Percentiles rank a stretch among this genome's conserved stretches.
These are phyloP conservation scores for Phytoseiulus persimilis DNA, from an alignment of 2,888 invertebrate genomes.

Conservation along the genomic window DNA sequence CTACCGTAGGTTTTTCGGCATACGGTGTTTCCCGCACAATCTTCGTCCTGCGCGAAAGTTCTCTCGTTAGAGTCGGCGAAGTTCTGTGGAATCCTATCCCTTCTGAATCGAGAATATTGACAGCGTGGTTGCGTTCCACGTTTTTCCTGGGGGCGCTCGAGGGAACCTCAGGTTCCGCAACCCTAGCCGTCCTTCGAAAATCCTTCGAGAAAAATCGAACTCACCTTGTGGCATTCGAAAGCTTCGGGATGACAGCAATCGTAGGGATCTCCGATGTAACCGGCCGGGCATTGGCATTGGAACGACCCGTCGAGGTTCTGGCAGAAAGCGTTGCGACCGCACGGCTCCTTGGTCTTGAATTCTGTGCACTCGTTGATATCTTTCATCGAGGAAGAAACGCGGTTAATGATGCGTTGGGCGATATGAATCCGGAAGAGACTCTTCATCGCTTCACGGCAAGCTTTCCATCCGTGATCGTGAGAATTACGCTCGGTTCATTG, in stretches of 20 bases:
- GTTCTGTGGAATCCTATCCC: no score
- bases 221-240: slow-evolving; percentile 32
- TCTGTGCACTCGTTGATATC: slow-evolving; percentile 78
- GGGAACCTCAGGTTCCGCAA: no score
- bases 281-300: slow-evolving; percentile 78
- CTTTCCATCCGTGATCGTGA: no score
- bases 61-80: slow-evolving; percentile 42
- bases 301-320: slow-evolving; percentile 87
- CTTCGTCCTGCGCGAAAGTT: slow-evolving; percentile 44
- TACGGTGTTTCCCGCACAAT: slow-evolving; percentile 47
- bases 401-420: slow-evolving; percentile 54
- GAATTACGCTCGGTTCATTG: no score
- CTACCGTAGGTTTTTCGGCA: slow-evolving; percentile 44
- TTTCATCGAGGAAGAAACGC: slow-evolving; percentile 40
- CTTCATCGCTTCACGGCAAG: no score
- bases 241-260: slow-evolving; percentile 61
- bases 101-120: no score
- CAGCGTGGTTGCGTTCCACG: no score
- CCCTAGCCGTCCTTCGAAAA: no score
- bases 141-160: no score
- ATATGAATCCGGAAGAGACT: no score
- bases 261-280: slow-evolving; percentile 82
- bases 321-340: slow-evolving; percentile 79
- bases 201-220: neutral
- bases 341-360: slow-evolving; percentile 65